A percentile compares a stretch with the other conserved stretches of the same genome.
These are phyloP conservation scores for Gymnodraco acuticeps DNA, from an alignment of 2,797 vertebrate genomes.

Conservation along the genomic window DNA sequence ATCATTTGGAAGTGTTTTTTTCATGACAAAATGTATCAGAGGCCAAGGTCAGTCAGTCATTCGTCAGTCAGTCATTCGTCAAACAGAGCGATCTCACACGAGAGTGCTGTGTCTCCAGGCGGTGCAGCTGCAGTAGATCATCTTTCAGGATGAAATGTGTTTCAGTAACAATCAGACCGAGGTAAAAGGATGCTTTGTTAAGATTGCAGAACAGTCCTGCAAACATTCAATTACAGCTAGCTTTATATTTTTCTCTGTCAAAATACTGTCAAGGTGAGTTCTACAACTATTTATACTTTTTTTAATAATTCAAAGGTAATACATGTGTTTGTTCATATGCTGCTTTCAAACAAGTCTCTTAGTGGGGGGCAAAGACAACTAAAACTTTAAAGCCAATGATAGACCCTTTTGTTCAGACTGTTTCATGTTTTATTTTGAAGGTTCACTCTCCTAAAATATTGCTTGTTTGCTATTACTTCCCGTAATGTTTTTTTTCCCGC, in stretches of 20 bases:
- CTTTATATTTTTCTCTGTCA: background rate
- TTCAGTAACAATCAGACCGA: background rate
- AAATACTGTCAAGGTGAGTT: background rate
- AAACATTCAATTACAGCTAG: background rate
- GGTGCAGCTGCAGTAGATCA: constrained; percentile 5
- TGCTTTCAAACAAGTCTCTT: background rate
- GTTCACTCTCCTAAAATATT: no score
- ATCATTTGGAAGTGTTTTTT: no score
- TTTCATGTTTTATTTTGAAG: no score
- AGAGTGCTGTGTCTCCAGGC: constrained; percentile 7
- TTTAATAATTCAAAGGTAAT: no score
- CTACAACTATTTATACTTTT: no score
- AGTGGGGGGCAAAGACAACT: background rate
- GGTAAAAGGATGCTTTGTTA: background rate
- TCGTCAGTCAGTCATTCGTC: constrained; percentile 25
- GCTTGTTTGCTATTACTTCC: no score
- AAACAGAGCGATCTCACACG: background rate
- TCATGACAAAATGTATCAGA: constrained; percentile 3
- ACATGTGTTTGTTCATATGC: background rate
- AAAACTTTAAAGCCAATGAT: background rate
- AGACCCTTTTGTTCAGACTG: no score
- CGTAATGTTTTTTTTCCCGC: no score
- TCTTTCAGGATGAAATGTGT: constrained; percentile 6
- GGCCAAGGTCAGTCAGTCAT: constrained; percentile 17
- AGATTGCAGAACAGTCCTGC: background rate